phyloP scores from a whole-genome alignment of 2,797 vertebrate genomes.

The Cynodonichthys magdalenae region DNA sequence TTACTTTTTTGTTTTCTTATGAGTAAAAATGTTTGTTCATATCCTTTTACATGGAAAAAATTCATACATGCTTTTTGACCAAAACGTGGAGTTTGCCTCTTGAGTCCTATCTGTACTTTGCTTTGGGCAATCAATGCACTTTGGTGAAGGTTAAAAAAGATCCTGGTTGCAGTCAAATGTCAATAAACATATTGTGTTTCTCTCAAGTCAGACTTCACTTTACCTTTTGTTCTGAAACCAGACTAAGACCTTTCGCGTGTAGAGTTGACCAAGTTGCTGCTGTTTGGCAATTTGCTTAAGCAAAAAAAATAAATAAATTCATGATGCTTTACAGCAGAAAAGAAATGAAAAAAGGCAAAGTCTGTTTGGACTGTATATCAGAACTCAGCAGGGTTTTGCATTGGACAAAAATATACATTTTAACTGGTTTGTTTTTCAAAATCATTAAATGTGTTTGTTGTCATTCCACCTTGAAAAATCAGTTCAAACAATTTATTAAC shows the following conservation, averaged over 20 bases:
- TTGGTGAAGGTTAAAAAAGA: slow-evolving; percentile 12
- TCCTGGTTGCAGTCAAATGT: slow-evolving; percentile 16
- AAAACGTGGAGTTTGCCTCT: not conserved
- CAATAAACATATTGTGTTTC: slow-evolving; percentile 7
- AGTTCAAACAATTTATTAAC: too few relatives aligned
- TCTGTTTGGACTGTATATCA: too few relatives aligned
- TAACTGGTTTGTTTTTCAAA: too few relatives aligned
- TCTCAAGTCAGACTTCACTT: not conserved
- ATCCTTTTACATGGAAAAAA: not conserved
- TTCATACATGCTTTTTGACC: not conserved
- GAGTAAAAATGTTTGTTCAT: not conserved
- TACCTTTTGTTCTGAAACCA: not conserved
- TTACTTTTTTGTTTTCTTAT: too few relatives aligned
- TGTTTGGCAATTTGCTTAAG: not conserved
- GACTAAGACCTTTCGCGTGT: not conserved
- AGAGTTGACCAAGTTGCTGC: not conserved
- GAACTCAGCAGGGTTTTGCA: too few relatives aligned
- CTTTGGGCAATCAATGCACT: slow-evolving; percentile 14
- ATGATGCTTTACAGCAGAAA: not conserved
- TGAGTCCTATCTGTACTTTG: slow-evolving; percentile 8
- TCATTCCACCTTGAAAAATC: too few relatives aligned
- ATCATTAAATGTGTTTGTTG: too few relatives aligned
- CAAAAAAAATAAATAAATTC: not conserved
- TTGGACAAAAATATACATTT: too few relatives aligned
- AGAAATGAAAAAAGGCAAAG: not conserved